phyloP scores from a whole-genome alignment of 2,888 invertebrate species.

The Ormyrus thymus region DNA sequence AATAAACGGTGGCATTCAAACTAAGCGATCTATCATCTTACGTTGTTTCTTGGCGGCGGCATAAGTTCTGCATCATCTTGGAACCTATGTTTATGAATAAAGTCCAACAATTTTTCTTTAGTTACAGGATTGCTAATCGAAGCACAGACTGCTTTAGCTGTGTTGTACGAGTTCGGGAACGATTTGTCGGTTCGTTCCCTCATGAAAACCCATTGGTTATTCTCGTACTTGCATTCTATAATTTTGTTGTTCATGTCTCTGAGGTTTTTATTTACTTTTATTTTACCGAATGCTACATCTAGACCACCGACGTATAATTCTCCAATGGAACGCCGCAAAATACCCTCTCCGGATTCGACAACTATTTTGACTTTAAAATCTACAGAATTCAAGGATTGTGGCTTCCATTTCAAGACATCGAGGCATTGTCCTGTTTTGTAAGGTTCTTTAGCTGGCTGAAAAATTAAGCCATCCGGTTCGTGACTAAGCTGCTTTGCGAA shows the following conservation, averaged over 20 bases:
- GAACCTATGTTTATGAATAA: conserved; percentile 81
- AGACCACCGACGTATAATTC: conserved; percentile 86
- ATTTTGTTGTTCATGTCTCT: conserved; percentile 93
- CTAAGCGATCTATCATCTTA: conserved; percentile 69
- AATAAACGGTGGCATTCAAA: conserved; percentile 30
- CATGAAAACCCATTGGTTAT: conserved; percentile 93
- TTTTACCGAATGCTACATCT: conserved; percentile 81
- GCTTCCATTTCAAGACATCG: conserved; percentile 98
- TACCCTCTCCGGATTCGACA: conserved; percentile 82
- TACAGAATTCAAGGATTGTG: conserved; percentile 93
- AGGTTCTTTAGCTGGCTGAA: conserved; percentile 92
- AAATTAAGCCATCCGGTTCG: conserved; percentile 98
- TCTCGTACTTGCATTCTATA: conserved; percentile 93
- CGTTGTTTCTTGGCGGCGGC: conserved; percentile 82
- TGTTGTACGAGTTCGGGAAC: conserved; percentile 91
- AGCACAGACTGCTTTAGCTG: conserved; percentile 90
- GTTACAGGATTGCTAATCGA: conserved; percentile 92
- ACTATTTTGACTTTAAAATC: conserved; percentile 94
- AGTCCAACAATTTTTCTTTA: conserved; percentile 85
- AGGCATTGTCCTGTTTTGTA: conserved; percentile 89
- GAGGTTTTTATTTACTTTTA: conserved; percentile 86
- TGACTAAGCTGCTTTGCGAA: conserved; percentile 91
- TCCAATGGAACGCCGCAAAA: conserved; percentile 82
- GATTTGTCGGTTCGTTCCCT: conserved; percentile 97
- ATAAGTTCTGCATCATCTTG: conserved; percentile 82